Conservation (phyloP, 2,113 vertebrate genomes). For the Eurystomus gularis region DNA sequence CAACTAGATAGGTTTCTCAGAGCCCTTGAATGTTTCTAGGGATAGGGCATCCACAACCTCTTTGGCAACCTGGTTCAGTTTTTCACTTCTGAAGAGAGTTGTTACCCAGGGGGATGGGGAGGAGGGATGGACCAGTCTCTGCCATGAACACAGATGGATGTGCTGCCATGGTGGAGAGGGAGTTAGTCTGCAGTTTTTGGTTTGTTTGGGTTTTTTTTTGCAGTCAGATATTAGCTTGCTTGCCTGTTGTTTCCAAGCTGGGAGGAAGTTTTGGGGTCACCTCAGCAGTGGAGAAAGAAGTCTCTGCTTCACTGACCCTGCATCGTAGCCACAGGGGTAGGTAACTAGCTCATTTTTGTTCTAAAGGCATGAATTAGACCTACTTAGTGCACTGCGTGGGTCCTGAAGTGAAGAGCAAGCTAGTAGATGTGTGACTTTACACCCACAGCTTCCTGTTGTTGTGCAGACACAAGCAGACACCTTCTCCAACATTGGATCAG, state of each 20-base stretch:
- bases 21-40: neutral
- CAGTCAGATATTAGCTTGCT: neutral
- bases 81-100: neutral
- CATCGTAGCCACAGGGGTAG: fast-evolving
- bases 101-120: fast-evolving
- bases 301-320: neutral
- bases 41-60: neutral
- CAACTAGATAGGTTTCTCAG: neutral
- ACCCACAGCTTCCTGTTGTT: neutral
- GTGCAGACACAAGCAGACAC: neutral
- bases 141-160: fast-evolving
- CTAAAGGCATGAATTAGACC: neutral
- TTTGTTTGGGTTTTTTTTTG: neutral
- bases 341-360: neutral
- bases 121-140: neutral
- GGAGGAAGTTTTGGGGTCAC: neutral
- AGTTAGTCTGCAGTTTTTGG: neutral
- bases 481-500: too few species aligned
- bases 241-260: neutral
- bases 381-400: neutral
- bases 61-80: neutral
- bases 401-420: neutral
- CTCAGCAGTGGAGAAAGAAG: neutral
- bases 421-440: neutral
- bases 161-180: neutral